Percentiles rank a stretch among this genome's conserved stretches.
These are phyloP conservation scores for Seriola dumerili DNA, from an alignment of 2,113 vertebrate species.

Conservation along the genomic window DNA sequence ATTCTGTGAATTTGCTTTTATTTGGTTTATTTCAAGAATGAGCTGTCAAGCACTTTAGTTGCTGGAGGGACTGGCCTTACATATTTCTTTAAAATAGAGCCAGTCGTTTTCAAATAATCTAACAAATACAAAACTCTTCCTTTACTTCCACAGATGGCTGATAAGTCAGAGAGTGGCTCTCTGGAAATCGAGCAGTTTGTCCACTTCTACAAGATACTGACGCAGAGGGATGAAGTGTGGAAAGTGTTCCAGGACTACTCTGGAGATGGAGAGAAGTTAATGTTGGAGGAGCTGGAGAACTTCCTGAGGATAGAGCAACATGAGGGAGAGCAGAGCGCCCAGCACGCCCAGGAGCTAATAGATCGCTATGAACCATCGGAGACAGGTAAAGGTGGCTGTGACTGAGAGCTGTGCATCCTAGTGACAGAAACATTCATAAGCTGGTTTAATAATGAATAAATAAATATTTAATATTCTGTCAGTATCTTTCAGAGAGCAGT, in stretches of 20 bases:
- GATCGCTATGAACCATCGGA: constrained; percentile 90
- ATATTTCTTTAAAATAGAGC: not conserved
- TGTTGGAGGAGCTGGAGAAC: constrained; percentile 89
- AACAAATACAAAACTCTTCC: not conserved
- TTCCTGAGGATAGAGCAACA: constrained; percentile 91
- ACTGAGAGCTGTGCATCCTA: not conserved
- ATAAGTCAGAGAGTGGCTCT: constrained; percentile 87
- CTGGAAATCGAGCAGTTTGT: constrained; percentile 94
- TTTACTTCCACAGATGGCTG: constrained; percentile 86
- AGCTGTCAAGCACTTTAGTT: not conserved
- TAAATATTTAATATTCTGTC: not conserved
- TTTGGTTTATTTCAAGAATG: not conserved
- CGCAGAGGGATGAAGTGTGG: constrained; percentile 90
- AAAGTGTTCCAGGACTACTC: constrained; percentile 92
- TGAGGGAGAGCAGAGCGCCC: constrained; percentile 81
- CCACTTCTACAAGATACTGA: constrained; percentile 94
- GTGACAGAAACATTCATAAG: not conserved
- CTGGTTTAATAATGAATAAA: not conserved
- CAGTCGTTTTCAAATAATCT: not conserved
- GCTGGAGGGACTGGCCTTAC: no score
- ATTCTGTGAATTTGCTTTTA: not conserved
- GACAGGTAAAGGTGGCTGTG: constrained; percentile 81
- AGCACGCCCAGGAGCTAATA: constrained; percentile 89
- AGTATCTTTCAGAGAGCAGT: not conserved
- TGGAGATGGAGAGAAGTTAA: constrained; percentile 89